Base-by-base conservation (phyloP, 2,797 vertebrate genomes). In the Galagoides demidoff region DNA sequence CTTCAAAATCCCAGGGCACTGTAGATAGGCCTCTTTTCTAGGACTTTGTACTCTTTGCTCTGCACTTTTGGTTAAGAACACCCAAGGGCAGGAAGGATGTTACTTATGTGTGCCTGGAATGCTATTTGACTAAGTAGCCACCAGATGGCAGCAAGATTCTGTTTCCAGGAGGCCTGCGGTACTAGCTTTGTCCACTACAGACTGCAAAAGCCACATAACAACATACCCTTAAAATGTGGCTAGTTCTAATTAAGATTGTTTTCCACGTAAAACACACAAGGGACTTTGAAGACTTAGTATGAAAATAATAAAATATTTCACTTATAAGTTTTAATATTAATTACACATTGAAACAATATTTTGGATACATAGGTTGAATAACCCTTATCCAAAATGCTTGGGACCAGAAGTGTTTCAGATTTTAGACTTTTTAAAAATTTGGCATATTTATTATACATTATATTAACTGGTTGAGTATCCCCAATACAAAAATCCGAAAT, bases 121-220 rank as follows among this genome's bases (percentile, higher is more conserved):
- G 85, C 63, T 92, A 39, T 93, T 63, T 94, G 31, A 88, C 0
- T 0, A 74, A 29, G 1, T 14, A 3, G 84, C 91, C 95, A 94
- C 63, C 39, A 97, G 97, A 45, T 88, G 94, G 91, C 78, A 89
- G 78, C 74, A 88, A 79, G 23, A 34, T 57, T 74, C 57, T 77
- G 29, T 29, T 93, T 78, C 34, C 57, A 71, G 52, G 68, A 86
- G 37, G 57, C 61, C 61, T 57, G 68, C 11, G 16, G 31, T 0
- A 29, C 7, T 29, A 16, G 19, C 34, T 45, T 57, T 83, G 17
- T 93, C 23, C 39, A 37, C n/a, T 22, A 34, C 5, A 5, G 22
- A 74, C 89, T 43, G 49, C 39, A 34, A 52, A n/a, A 61, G 84
- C 22, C 19, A 45, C 13, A 17, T 23, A 34, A 74, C 10, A 0